Evolutionary conservation across 2,888 invertebrate species (phyloP).

Genomic region (Iphiclides podalirius): DNA sequence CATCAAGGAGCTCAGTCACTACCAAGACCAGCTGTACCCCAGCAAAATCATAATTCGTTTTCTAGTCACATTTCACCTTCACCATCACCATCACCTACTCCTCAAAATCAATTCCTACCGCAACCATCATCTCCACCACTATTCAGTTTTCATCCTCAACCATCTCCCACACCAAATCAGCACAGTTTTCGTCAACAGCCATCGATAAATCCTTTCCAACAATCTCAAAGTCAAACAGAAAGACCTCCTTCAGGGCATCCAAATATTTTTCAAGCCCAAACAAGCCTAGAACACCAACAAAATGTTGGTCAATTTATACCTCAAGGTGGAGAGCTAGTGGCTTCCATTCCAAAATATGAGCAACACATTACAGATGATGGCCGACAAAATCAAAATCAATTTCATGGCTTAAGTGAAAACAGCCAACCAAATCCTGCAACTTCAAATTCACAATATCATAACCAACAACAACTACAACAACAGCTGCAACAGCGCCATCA

Average conservation of each 20-base stretch:
- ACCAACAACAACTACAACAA: slow-evolving; percentile 42
- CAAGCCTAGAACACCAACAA: slow-evolving; percentile 62
- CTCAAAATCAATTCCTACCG: slow-evolving; percentile 63
- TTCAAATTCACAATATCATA: slow-evolving; percentile 34
- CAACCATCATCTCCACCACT: slow-evolving; percentile 63
- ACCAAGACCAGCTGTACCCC: slow-evolving; percentile 53
- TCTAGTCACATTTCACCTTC: slow-evolving; percentile 49
- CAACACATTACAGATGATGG: slow-evolving; percentile 85
- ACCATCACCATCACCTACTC: slow-evolving; percentile 39
- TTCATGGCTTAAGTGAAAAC: slow-evolving; percentile 46
- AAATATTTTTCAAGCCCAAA: slow-evolving; percentile 47
- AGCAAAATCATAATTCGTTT: slow-evolving; percentile 49
- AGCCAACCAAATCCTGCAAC: slow-evolving; percentile 36
- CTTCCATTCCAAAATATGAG: slow-evolving; percentile 88
- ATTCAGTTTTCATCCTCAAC: slow-evolving; percentile 65
- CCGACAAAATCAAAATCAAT: slow-evolving; percentile 48
- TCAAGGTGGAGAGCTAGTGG: slow-evolving; percentile 86
- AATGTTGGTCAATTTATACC: slow-evolving; percentile 74
- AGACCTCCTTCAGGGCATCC: slow-evolving; percentile 45
- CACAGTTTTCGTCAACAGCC: slow-evolving; percentile 52
- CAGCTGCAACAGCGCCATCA: slow-evolving; percentile 47
- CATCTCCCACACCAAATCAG: slow-evolving; percentile 50
- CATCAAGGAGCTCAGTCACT: slow-evolving; percentile 61
- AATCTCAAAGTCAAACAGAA: slow-evolving; percentile 57
- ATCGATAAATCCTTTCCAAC: slow-evolving; percentile 47